Evolutionary conservation across 2,113 vertebrate genomes (phyloP), one percentile per base, ranked within the genome.

Genomic region (Columba livia): DNA sequence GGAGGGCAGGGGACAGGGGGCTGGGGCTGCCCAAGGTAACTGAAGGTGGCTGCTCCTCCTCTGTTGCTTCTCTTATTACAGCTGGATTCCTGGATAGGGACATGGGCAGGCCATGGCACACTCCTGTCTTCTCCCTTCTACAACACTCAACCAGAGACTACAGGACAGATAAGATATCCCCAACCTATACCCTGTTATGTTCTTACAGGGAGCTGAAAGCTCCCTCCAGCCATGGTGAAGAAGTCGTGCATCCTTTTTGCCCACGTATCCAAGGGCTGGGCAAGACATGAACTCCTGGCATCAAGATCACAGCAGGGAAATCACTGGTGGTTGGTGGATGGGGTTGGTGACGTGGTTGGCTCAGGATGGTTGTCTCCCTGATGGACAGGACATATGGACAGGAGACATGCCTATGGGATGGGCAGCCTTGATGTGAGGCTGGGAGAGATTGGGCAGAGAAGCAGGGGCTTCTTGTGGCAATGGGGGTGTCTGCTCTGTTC

Each of bases 11-110:
- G 31, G 6, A 31, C 7, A 15, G 8, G 5, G 36, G 56, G 20
- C 23, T 34, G 28, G 9, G 31, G 13, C 17, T 77, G 36, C 12
- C 36, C 4, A 1, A 44, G n/a, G 10, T 3, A 1, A 9, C 56
- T 31, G 32, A 58, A 19, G 32, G 32, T n/a, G 56, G 17, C 56
- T 58, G 32, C 19, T 58, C 31, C 56, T n/a, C 56, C 6, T 65
- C 16, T 81, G 23, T 15, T 51, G 3, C 23, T 82, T 82, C 58
- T 93, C 6, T 38, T 56, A 9, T 61, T 66, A 40, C 5, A 73
- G 15, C 5, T 1, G 0, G 21, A 51, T 0, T 2, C 17, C 36
- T 79, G 18, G 32, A 42, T 3, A 32, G 9, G 29, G 56, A 58
- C 4, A 0, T 57, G 14, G 64, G 11, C n/a, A 36, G 15, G 40